These are phyloP conservation scores for Troides helena DNA, from an alignment of 2,888 invertebrate genomes.

Conservation along the genomic window DNA sequence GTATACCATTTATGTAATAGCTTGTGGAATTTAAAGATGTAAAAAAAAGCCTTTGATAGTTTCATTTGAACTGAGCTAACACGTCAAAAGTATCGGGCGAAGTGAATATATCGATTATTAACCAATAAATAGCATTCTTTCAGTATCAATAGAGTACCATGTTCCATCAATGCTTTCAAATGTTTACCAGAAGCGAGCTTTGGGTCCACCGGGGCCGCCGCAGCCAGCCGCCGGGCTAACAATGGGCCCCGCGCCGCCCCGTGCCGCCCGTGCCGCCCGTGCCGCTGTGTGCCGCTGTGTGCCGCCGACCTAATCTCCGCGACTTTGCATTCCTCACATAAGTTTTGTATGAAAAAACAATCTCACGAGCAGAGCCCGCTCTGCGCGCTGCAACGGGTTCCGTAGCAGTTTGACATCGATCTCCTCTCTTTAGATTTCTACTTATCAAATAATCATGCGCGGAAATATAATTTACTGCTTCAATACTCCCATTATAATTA, in stretches of 20 bases:
- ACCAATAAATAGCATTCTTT: no score
- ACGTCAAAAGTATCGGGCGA: no score
- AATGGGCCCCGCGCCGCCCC: slow-evolving; percentile 32
- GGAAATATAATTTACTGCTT: no score
- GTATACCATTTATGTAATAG: no score
- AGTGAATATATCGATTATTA: no score
- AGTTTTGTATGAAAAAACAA: slow-evolving; percentile 53
- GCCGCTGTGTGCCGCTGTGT: slow-evolving; percentile 33
- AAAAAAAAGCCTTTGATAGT: no score
- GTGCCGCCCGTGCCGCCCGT: neutral
- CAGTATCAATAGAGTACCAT: no score
- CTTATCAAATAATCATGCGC: no score
- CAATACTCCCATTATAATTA: no score
- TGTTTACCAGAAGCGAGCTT: slow-evolving; percentile 31
- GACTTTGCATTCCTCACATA: slow-evolving; percentile 74
- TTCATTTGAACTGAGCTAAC: no score
- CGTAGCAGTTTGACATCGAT: slow-evolving; percentile 29
- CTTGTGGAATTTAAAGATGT: no score
- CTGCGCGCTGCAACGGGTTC: slow-evolving; percentile 39
- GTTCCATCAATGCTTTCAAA: slow-evolving; percentile 27
- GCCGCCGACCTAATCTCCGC: slow-evolving; percentile 57
- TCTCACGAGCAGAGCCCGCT: slow-evolving; percentile 31
- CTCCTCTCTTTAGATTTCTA: no score
- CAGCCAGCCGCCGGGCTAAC: slow-evolving; percentile 28
- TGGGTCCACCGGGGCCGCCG: neutral